Conservation (phyloP, 2,888 invertebrate species). For the Eupelmus urozonus region DNA sequence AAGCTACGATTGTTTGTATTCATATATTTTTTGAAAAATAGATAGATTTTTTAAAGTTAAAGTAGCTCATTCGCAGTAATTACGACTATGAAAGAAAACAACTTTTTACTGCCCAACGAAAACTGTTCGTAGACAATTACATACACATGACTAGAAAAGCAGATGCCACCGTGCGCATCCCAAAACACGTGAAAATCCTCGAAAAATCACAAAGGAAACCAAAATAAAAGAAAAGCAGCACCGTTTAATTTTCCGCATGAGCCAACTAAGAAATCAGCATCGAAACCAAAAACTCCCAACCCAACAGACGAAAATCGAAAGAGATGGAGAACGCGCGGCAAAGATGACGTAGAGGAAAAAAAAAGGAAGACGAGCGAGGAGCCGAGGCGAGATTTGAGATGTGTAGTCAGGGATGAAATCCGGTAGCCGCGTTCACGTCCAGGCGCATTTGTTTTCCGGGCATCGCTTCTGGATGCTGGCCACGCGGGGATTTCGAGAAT, state of each 20-base stretch:
- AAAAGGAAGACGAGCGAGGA: conserved; percentile 44
- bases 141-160: too few relatives aligned
- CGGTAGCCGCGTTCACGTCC: conserved; percentile 75
- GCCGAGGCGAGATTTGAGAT: conserved; percentile 63
- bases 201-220: too few relatives aligned
- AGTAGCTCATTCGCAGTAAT: too few relatives aligned
- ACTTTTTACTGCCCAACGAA: too few relatives aligned
- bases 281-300: conserved; percentile 10
- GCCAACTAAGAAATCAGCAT: conserved; percentile 24
- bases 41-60: too few relatives aligned
- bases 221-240: conserved; percentile 41
- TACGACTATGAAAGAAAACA: too few relatives aligned
- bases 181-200: too few relatives aligned
- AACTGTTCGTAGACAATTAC: too few relatives aligned
- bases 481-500: conserved; percentile 43
- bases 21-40: too few relatives aligned
- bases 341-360: conserved; percentile 49
- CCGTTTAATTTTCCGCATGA: conserved; percentile 61
- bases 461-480: conserved; percentile 19
- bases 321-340: conserved; percentile 30
- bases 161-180: too few relatives aligned
- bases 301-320: conserved; percentile 20
- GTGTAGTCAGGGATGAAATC: conserved; percentile 76
- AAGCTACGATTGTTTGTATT: too few relatives aligned
- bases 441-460: conserved; percentile 69